phyloP scores from a whole-genome alignment of 2,113 vertebrate genomes.

The Eonycteris spelaea region DNA sequence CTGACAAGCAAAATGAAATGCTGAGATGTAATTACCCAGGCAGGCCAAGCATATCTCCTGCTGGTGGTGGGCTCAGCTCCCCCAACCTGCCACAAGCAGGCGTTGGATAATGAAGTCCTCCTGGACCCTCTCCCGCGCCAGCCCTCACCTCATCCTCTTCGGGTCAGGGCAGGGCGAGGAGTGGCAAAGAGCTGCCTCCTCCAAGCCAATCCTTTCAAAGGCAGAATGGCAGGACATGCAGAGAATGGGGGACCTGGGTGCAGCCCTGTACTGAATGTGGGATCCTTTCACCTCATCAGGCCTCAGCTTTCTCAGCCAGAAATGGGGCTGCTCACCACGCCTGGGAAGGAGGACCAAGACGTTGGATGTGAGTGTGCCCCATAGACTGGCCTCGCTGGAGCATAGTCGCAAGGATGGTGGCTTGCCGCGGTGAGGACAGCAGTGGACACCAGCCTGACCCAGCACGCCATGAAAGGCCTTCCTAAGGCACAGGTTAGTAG shows the following conservation, averaged over 20 bases:
- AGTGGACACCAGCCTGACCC: background rate
- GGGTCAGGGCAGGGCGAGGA: background rate
- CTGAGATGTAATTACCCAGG: constrained; percentile 41
- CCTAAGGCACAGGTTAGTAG: background rate
- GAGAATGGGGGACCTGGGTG: background rate
- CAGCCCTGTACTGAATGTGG: background rate
- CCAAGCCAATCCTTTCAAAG: background rate
- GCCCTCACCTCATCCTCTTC: background rate
- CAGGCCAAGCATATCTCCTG: constrained; percentile 33
- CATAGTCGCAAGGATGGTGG: fast-evolving
- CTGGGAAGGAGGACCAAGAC: background rate
- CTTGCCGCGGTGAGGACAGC: fast-evolving
- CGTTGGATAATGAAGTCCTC: constrained; percentile 42
- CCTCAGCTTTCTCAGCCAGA: background rate
- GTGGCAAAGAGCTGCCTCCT: background rate
- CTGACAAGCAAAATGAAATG: constrained; percentile 51
- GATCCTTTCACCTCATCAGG: background rate
- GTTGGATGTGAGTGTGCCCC: background rate
- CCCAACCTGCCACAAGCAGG: background rate
- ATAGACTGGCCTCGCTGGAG: fast-evolving
- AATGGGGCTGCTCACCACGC: fast-evolving
- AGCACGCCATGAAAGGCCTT: background rate
- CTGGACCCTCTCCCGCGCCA: background rate
- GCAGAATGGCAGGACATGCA: background rate
- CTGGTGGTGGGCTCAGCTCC: fast-evolving